Evolutionary conservation across 2,888 invertebrate genomes (phyloP).

Genomic region (Drosophila testacea): DNA sequence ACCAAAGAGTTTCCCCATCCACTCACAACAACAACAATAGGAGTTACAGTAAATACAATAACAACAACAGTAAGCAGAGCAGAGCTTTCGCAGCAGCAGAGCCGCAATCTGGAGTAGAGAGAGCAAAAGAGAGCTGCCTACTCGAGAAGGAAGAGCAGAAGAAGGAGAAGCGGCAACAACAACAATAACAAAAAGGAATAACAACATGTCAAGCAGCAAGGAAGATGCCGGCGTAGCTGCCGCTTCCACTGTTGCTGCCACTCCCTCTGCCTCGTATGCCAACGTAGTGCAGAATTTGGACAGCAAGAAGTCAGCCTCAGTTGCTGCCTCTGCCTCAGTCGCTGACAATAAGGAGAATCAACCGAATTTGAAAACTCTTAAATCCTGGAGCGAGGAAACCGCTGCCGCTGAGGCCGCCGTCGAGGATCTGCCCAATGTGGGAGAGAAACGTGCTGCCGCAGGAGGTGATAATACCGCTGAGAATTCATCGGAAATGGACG

Average conservation of each 20-base stretch:
- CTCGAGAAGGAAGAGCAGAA: constrained; percentile 19
- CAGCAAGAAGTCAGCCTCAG: constrained; percentile 61
- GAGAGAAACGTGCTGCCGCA: constrained; percentile 84
- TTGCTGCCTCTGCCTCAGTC: constrained; percentile 14
- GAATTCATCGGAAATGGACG: constrained; percentile 84
- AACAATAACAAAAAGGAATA: constrained; percentile 27
- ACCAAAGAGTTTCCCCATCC: constrained; percentile 81
- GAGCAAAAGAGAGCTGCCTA: constrained; percentile 55
- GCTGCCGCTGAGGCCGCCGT: constrained; percentile 71
- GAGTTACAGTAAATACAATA: constrained; percentile 18
- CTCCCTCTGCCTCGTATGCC: constrained; percentile 88
- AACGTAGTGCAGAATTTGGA: constrained; percentile 87
- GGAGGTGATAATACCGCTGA: constrained; percentile 82
- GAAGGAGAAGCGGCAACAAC: constrained; percentile 38
- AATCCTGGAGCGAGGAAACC: constrained; percentile 84
- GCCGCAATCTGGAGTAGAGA: constrained; percentile 62
- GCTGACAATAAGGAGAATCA: constrained; percentile 82
- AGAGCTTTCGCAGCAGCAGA: constrained; percentile 23
- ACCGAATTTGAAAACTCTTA: constrained; percentile 78
- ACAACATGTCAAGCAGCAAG: constrained; percentile 83
- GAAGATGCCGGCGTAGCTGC: constrained; percentile 76
- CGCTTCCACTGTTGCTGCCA: constrained; percentile 85
- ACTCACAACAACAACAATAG: constrained; percentile 23
- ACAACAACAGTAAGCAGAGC: constrained; percentile 26
- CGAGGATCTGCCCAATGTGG: constrained; percentile 74